Percentiles rank a stretch among this genome's conserved stretches.
phyloP scores from a whole-genome alignment of 2,888 invertebrate species.

The Volucella bombylans region DNA sequence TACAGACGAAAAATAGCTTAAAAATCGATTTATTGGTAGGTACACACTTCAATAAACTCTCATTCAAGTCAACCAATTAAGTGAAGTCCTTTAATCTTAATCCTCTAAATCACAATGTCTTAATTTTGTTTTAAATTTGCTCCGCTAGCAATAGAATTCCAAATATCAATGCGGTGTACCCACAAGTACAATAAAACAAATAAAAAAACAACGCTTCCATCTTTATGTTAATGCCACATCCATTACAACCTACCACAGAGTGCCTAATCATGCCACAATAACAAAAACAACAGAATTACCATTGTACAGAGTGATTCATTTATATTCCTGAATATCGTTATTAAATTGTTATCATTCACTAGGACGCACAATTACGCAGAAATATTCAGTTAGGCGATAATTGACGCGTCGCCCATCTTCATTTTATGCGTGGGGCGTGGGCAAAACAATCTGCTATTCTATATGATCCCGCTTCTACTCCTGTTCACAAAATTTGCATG shows the following conservation, averaged over 20 bases:
- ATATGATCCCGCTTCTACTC: background rate
- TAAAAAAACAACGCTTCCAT: background rate
- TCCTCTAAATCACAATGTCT: too few species aligned
- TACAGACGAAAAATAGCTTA: too few species aligned
- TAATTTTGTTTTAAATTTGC: too few species aligned
- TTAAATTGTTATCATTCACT: conserved; percentile 70
- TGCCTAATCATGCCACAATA: conserved; percentile 49
- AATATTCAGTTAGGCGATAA: conserved; percentile 61
- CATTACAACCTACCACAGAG: background rate
- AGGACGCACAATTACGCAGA: conserved; percentile 68
- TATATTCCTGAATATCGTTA: conserved; percentile 68
- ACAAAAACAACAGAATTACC: conserved; percentile 57
- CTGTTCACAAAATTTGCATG: conserved; percentile 53
- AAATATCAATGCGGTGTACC: conserved; percentile 39
- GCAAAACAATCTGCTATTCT: conserved; percentile 44
- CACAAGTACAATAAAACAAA: conserved; percentile 39
- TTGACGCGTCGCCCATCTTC: conserved; percentile 50
- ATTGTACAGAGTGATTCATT: conserved; percentile 62
- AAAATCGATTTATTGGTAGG: too few species aligned
- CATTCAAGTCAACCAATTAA: too few species aligned
- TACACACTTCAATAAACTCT: too few species aligned
- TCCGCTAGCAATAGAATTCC: conserved; percentile 21
- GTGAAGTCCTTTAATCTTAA: too few species aligned
- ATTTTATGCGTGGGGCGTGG: conserved; percentile 8
- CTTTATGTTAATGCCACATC: too few species aligned